phyloP scores from a whole-genome alignment of 1,140 invertebrate species.

The Probaryconus sp. region DNA sequence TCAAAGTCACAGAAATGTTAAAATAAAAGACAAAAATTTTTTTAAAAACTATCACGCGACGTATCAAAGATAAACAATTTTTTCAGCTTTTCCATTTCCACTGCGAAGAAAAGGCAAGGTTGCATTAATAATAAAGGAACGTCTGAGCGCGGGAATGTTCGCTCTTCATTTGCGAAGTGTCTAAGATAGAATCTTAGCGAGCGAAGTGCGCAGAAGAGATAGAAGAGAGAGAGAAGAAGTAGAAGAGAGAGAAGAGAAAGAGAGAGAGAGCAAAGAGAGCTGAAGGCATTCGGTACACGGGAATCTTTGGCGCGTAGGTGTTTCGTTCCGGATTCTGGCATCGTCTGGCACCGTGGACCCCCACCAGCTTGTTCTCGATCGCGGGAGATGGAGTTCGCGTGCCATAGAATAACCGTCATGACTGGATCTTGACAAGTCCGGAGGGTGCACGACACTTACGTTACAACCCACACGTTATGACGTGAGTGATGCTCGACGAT shows the following conservation, averaged over 20 bases:
- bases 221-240: no score
- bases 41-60: no score
- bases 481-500: conserved; percentile 23
- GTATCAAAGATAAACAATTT: no score
- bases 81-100: no score
- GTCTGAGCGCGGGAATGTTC: conserved; percentile 6
- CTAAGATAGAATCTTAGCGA: conserved; percentile 9
- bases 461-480: conserved; percentile 29
- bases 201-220: neutral
- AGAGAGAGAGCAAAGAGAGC: no score
- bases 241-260: no score
- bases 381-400: conserved; percentile 29
- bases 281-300: conserved; percentile 24
- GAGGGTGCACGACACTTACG: conserved; percentile 42
- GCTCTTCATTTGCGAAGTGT: conserved; percentile 18
- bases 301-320: conserved; percentile 39
- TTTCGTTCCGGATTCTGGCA: conserved; percentile 41
- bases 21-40: no score
- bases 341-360: conserved; percentile 28
- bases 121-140: conserved; percentile 3
- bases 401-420: conserved; percentile 34
- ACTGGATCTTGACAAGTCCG: conserved; percentile 35
- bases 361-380: conserved; percentile 3
- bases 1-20: no score
- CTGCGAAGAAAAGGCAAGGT: no score